These are phyloP conservation scores for Heterohyrax brucei DNA, from an alignment of 2,797 vertebrate genomes.

Conservation along the genomic window DNA sequence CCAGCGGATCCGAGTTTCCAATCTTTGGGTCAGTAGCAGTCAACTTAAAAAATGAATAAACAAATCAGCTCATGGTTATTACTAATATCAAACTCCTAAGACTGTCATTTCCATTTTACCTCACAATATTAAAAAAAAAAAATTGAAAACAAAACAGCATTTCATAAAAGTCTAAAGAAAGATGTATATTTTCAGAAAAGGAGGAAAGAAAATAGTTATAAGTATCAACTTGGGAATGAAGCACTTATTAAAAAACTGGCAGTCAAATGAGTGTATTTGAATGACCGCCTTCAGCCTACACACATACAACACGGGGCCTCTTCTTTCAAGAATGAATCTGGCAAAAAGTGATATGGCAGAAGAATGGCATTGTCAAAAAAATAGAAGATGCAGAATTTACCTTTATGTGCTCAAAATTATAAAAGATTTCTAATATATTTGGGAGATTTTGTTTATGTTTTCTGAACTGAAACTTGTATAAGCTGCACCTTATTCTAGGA, in stretches of 20 bases:
- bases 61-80: background rate
- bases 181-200: background rate
- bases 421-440: background rate
- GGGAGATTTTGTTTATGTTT: background rate
- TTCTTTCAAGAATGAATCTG: background rate
- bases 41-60: too few relatives aligned
- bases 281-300: background rate
- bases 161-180: background rate
- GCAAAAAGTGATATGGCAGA: background rate
- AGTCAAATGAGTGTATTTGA: background rate
- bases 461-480: background rate
- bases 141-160: slow-evolving; percentile 28
- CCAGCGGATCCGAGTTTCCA: too few relatives aligned
- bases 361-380: background rate
- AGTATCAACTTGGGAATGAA: background rate
- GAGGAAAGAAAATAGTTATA: background rate
- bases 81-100: background rate
- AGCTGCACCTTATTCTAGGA: background rate
- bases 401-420: background rate
- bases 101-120: too few relatives aligned
- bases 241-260: background rate
- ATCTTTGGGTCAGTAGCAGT: too few relatives aligned
- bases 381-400: background rate
- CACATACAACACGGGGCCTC: accelerated
- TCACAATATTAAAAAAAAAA: slow-evolving; percentile 29